These are phyloP conservation scores for Centropus bengalensis DNA, from an alignment of 2,113 vertebrate species.

Conservation along the genomic window DNA sequence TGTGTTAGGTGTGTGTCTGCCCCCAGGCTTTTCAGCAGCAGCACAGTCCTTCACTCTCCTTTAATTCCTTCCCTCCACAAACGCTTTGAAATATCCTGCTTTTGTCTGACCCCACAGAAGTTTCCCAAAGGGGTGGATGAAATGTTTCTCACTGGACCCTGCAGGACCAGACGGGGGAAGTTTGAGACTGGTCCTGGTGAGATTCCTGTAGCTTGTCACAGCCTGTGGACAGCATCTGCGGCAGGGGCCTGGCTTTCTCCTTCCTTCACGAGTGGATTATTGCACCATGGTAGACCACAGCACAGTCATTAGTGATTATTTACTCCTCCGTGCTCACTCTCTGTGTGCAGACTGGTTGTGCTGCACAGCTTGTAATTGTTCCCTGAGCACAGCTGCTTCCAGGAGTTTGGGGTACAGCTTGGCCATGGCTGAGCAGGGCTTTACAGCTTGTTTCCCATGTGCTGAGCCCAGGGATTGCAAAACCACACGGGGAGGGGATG, in stretches of 20 bases:
- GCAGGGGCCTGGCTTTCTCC: background rate
- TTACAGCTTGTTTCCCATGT: slow-evolving; percentile 8
- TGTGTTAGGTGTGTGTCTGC: accelerated
- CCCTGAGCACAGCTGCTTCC: background rate
- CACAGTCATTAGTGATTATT: background rate
- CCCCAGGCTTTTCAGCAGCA: background rate
- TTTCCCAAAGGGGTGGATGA: background rate
- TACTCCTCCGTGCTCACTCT: background rate
- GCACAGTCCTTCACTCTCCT: accelerated
- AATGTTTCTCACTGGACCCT: background rate
- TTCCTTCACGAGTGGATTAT: background rate
- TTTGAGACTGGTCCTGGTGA: background rate
- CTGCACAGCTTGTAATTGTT: background rate
- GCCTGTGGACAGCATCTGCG: background rate
- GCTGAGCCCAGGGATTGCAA: slow-evolving; percentile 4
- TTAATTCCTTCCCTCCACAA: background rate
- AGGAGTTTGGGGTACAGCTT: background rate
- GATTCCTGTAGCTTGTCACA: background rate
- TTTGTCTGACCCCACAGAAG: background rate
- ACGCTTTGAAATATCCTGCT: background rate
- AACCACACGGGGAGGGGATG: background rate
- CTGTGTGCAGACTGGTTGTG: background rate
- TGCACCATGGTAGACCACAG: background rate
- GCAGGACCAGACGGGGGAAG: background rate
- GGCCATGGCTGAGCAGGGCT: background rate